These are phyloP conservation scores for Chesias legatella DNA, from an alignment of 2,888 invertebrate genomes.

Conservation along the genomic window DNA sequence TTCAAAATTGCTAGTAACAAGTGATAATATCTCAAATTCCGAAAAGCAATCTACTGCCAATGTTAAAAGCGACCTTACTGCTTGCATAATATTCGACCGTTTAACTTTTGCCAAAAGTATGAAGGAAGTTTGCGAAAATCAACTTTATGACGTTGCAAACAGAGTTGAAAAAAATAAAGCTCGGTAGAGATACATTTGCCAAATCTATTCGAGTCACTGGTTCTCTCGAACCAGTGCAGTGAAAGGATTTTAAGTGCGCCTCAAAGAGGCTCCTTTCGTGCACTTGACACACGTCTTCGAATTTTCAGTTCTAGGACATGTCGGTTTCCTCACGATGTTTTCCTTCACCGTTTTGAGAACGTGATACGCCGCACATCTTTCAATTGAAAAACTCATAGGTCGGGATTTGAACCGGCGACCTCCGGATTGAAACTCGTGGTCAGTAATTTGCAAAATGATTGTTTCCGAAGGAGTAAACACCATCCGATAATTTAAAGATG, in stretches of 20 bases:
- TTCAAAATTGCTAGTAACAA: conserved; percentile 2
- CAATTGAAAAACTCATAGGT: too few relatives aligned
- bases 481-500: conserved; percentile 51
- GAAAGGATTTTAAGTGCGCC: too few relatives aligned
- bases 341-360: too few relatives aligned
- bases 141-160: conserved; percentile 8
- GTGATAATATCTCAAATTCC: conserved; percentile 7
- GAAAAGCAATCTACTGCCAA: conserved; percentile 9
- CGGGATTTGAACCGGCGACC: too few relatives aligned
- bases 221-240: too few relatives aligned
- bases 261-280: too few relatives aligned
- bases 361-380: too few relatives aligned
- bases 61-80: conserved; percentile 25
- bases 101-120: conserved; percentile 11
- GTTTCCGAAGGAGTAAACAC: conserved; percentile 39
- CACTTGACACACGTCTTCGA: too few relatives aligned
- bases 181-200: conserved; percentile 19
- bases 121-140: conserved; percentile 4
- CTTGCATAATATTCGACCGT: conserved; percentile 27
- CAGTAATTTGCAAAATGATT: conserved; percentile 26
- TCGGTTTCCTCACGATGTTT: too few relatives aligned
- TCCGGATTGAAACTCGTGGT: too few relatives aligned
- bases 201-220: too few relatives aligned
- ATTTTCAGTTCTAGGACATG: too few relatives aligned
- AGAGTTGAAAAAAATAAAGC: conserved; percentile 4